Conservation (phyloP, 2,888 invertebrate genomes). For the Elegia similella region DNA sequence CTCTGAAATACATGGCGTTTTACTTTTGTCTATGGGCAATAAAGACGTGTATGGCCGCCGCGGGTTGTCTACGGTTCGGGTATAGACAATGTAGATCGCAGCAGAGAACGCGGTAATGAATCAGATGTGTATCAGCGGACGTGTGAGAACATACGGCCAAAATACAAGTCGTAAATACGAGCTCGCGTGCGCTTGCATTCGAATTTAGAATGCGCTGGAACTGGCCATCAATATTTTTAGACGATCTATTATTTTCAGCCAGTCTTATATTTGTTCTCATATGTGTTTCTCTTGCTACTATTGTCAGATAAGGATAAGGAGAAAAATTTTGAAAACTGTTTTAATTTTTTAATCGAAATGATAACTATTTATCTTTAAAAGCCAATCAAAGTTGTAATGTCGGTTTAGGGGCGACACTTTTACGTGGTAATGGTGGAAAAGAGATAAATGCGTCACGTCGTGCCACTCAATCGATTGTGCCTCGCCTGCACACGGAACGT, state of each 20-base stretch:
- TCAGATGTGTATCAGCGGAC: slow-evolving; percentile 78
- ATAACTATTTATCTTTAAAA: too few relatives aligned
- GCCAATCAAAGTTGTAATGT: too few relatives aligned
- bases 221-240: slow-evolving; percentile 26
- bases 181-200: slow-evolving; percentile 65
- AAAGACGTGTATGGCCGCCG: slow-evolving; percentile 43
- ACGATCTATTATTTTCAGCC: neutral
- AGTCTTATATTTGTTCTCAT: neutral
- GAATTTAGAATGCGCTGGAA: slow-evolving; percentile 41
- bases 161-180: slow-evolving; percentile 77
- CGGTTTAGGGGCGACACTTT: too few relatives aligned
- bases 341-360: too few relatives aligned
- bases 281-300: too few relatives aligned
- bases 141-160: slow-evolving; percentile 81
- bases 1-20: slow-evolving; percentile 30
- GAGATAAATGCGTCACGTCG: too few relatives aligned
- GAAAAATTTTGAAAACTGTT: too few relatives aligned
- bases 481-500: too few relatives aligned
- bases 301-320: too few relatives aligned
- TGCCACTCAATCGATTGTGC: too few relatives aligned
- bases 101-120: slow-evolving; percentile 67
- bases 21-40: slow-evolving; percentile 31
- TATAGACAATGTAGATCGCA: slow-evolving; percentile 63
- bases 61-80: slow-evolving; percentile 34
- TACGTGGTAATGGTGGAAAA: too few relatives aligned